Conservation (phyloP, 2,797 vertebrate genomes). For the Petrocephalus sullivani region DNA sequence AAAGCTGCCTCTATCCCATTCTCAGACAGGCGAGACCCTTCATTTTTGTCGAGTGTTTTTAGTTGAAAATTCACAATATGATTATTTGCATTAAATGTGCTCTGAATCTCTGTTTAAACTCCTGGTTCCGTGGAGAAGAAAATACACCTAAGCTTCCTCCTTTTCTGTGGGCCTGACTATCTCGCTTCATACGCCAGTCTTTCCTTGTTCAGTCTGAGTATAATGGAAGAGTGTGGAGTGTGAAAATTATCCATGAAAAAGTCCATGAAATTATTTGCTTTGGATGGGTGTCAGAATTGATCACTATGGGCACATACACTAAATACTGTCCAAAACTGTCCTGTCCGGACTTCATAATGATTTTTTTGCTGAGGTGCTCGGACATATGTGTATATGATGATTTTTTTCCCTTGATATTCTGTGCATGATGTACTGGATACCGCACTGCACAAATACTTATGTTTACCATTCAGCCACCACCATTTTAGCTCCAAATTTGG, state of each 20-base stretch:
- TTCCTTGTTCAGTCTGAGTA: background rate
- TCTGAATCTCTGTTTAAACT: background rate
- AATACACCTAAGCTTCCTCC: background rate
- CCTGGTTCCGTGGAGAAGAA: background rate
- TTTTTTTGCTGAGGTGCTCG: background rate
- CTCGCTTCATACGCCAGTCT: background rate
- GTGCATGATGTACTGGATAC: background rate
- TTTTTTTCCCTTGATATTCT: background rate
- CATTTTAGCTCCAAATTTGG: background rate
- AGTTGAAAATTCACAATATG: background rate
- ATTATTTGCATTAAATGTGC: background rate
- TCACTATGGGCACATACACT: background rate
- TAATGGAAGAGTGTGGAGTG: slow-evolving; percentile 1
- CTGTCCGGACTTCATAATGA: background rate
- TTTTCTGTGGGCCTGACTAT: background rate
- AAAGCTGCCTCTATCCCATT: background rate
- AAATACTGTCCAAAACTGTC: background rate
- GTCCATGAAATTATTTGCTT: background rate
- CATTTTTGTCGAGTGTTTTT: background rate
- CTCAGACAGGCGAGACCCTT: background rate
- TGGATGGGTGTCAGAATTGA: background rate
- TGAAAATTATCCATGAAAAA: background rate
- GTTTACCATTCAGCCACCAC: background rate
- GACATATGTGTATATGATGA: background rate
- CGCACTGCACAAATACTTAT: background rate